Conservation (phyloP, 30 jellyfish, hydroid and myxozoan species). For the Clytia hemisphaerica region DNA sequence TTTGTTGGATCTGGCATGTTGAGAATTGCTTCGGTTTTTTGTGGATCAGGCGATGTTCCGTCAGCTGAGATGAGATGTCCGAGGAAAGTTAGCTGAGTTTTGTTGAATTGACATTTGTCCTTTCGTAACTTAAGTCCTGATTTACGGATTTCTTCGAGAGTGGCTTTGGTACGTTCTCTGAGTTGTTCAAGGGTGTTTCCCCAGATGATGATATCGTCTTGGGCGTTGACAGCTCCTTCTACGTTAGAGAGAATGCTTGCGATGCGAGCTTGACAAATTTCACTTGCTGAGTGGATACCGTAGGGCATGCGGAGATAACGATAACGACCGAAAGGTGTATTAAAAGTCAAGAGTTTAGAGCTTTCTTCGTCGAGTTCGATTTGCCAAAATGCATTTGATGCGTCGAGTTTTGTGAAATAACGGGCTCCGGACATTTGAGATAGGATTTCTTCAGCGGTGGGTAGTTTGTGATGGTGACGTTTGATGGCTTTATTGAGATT, state of each 20-base stretch:
- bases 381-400: constrained; percentile 43
- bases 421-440: constrained; percentile 69
- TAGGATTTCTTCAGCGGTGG: constrained; percentile 54
- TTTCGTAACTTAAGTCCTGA: constrained; percentile 32
- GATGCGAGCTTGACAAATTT: constrained; percentile 30
- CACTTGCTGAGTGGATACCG: constrained; percentile 63
- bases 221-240: constrained; percentile 32
- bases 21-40: constrained; percentile 39
- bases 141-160: constrained; percentile 6
- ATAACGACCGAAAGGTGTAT: constrained; percentile 62
- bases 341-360: constrained; percentile 46
- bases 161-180: not conserved
- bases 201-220: constrained; percentile 54
- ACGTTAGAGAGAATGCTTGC: constrained; percentile 29
- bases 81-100: constrained; percentile 26
- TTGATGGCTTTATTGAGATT: constrained; percentile 57
- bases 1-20: constrained; percentile 55
- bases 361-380: constrained; percentile 44
- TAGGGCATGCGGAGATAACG: constrained; percentile 55
- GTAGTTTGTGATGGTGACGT: constrained; percentile 53
- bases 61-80: constrained; percentile 53
- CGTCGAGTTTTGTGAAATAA: constrained; percentile 54
- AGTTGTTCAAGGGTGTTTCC: constrained; percentile 34
- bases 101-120: constrained; percentile 39
- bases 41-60: constrained; percentile 51